Percentiles rank a stretch among this genome's conserved stretches.
Conservation (phyloP, 2,797 vertebrate species). For the Sphenopsis melanotis region DNA sequence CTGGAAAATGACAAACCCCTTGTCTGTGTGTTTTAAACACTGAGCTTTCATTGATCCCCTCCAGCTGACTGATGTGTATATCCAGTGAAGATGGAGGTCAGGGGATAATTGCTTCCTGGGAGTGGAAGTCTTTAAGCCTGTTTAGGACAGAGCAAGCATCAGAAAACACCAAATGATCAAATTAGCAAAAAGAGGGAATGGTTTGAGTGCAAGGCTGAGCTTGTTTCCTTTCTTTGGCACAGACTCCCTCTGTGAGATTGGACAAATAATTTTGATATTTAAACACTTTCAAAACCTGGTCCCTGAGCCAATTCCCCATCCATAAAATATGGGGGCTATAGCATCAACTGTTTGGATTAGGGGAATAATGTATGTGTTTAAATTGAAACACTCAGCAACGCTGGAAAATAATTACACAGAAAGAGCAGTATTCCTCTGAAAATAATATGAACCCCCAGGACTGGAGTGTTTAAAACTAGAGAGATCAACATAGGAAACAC, state of each 20-base stretch:
- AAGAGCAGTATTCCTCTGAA: background rate
- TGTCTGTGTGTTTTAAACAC: background rate
- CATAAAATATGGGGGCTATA: background rate
- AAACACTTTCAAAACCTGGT: background rate
- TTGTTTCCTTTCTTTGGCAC: background rate
- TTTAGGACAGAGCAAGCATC: background rate
- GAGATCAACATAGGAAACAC: background rate
- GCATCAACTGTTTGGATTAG: background rate
- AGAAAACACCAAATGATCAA: background rate
- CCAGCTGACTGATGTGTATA: background rate
- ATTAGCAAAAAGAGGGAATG: background rate
- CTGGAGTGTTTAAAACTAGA: background rate
- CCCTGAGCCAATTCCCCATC: background rate
- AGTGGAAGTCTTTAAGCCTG: background rate
- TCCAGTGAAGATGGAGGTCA: background rate
- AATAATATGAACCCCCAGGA: background rate
- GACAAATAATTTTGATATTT: background rate
- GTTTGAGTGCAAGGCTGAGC: background rate
- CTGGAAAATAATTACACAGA: background rate
- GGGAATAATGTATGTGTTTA: background rate
- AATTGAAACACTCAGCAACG: background rate
- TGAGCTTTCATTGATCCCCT: background rate
- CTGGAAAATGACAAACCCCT: background rate
- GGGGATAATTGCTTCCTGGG: background rate
- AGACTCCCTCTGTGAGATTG: background rate